These are phyloP conservation scores for Melanotaenia duboulayi DNA, from an alignment of 2,113 vertebrate genomes.

Conservation along the genomic window DNA sequence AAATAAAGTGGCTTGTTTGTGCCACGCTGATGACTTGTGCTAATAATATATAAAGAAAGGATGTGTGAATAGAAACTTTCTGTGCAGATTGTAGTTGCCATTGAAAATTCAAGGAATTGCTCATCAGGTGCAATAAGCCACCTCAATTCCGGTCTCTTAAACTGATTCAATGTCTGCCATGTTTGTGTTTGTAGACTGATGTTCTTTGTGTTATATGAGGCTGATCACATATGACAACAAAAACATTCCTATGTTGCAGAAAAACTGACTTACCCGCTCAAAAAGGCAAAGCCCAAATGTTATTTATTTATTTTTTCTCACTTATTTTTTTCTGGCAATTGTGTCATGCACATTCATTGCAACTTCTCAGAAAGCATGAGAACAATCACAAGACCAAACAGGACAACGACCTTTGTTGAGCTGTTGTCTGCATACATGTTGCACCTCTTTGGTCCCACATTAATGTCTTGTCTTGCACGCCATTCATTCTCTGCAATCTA, in stretches of 20 bases:
- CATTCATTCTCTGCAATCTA: slow-evolving; percentile 3
- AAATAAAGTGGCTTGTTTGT: neutral
- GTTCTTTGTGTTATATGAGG: neutral
- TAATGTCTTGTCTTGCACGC: neutral
- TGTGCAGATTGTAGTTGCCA: too few relatives aligned
- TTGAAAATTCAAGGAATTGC: neutral
- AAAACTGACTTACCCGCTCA: neutral
- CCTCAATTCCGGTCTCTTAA: neutral
- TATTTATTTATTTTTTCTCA: neutral
- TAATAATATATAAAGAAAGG: neutral
- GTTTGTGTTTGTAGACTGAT: too few relatives aligned
- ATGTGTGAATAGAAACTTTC: neutral
- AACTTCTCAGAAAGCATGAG: neutral
- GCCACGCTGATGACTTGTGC: neutral
- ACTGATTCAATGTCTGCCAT: too few relatives aligned
- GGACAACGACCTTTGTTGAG: neutral
- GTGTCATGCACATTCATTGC: neutral
- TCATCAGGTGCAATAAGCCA: neutral
- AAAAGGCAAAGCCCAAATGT: neutral
- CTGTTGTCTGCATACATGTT: neutral
- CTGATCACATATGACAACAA: too few relatives aligned
- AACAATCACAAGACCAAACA: slow-evolving; percentile 36
- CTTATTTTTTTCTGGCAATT: neutral
- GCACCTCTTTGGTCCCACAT: neutral
- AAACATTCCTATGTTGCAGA: neutral